Evolutionary conservation across 1,140 invertebrate species (phyloP), one percentile per base, ranked within the genome.

Genomic region (Caenorhabditis tropicalis): DNA sequence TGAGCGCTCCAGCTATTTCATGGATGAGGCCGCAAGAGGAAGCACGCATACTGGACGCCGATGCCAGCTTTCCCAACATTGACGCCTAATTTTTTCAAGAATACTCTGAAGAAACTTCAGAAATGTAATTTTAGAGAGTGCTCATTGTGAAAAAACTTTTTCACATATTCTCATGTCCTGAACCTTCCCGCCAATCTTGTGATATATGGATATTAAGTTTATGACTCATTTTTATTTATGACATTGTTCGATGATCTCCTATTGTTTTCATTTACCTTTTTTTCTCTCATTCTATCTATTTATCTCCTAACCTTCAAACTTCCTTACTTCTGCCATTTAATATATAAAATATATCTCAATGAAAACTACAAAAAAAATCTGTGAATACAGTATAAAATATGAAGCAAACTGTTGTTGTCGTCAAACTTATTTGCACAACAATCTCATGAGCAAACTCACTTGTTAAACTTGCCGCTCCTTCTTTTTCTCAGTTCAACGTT

Each of bases 11-110:
- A 31, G 48, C 79, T 19, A 79, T 84, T 27, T 24, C 70, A 49
- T 84, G 79, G 70, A 84, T 65, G 65, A 36, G 82, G n/a, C 81
- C 49, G 15, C 43, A 65, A n/a, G 82, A 82, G 49, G 82, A 82
- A 49, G 58, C 65, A 46, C 65, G 65, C 65, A 74, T 74, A 24
- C 65, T 74, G 65, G 65, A 74, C 33, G 33, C 65, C 3, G 36
- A 74, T 21, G 65, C 19, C 15, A 74, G 5, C 24, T 74, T 74
- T 43, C 65, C 65, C 2, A 74, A 74, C n/a, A 74, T 74, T 43
- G 65, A 74, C 43, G 19, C 36, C 3, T 65, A n/a, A 65, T 19
- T 65, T 16, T 27, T 10, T 3, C 0, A 19, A 10, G n/a, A 51
- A 51, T 51, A 19, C 5, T 51, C 48, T 51, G 48, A 19, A 51